Conservation (phyloP, 2,113 vertebrate genomes). For the Apistogramma diplotaenia region DNA sequence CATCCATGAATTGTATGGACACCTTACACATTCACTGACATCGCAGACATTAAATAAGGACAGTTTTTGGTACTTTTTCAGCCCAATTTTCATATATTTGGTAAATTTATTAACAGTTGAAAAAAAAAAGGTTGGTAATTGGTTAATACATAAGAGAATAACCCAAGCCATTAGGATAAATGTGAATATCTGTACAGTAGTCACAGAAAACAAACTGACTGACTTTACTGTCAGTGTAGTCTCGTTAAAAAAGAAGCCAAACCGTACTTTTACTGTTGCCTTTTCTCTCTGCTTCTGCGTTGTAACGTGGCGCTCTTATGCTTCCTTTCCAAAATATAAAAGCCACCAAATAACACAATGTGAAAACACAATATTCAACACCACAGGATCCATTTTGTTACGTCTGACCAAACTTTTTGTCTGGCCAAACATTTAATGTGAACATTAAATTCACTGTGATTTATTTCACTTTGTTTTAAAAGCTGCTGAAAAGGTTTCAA, state of each 20-base stretch:
- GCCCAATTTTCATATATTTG: background rate
- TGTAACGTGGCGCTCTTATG: background rate
- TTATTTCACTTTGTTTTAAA: slow-evolving; percentile 34
- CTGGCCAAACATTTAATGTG: slow-evolving; percentile 23
- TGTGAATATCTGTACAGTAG: background rate
- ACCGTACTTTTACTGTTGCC: background rate
- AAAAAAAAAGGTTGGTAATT: background rate
- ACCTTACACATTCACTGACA: background rate
- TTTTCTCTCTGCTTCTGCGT: background rate
- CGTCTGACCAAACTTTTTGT: slow-evolving; percentile 12
- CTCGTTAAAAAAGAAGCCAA: background rate
- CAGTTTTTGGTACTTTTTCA: background rate
- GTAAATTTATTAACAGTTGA: background rate
- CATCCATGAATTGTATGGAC: background rate
- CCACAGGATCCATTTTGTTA: slow-evolving; percentile 1
- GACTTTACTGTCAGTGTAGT: background rate
- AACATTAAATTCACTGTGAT: slow-evolving; percentile 40
- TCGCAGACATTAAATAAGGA: background rate
- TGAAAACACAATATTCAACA: slow-evolving; percentile 18
- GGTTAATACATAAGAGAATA: background rate
- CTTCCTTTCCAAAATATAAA: slow-evolving; percentile 13
- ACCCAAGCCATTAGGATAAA: background rate
- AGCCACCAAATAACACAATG: slow-evolving; percentile 15
- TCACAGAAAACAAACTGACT: background rate
- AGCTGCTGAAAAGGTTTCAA: slow-evolving; percentile 50